Base-by-base conservation (phyloP, 2,113 vertebrate genomes). In the Rhynchopsitta pachyrhyncha region DNA sequence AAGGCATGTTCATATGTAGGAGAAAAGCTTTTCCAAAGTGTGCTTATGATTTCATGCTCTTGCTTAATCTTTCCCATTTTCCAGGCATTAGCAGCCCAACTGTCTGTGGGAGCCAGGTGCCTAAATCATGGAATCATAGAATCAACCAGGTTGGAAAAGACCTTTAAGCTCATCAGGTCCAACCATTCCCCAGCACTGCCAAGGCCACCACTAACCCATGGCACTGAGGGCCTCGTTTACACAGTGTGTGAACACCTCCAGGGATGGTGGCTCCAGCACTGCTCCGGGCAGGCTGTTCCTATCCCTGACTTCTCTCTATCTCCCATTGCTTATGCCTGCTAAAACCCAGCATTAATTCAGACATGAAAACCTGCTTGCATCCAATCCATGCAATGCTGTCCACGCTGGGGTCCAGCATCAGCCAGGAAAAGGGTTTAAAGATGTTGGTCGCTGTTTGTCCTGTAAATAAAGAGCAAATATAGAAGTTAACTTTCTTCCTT, bases 1-100 rank as follows among this genome's bases (percentile, higher is more conserved):
- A 1, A 33, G 41, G 2, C 6, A 1, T 1, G 12, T 24, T 5
- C 13, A 8, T 5, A 28, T 35, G 33, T 0, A 2, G 35, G 11
- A 8, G 23, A 33, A 63, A 66, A 46, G 16, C 6, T 79, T 55
- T 27, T 4, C 22, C 41, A 13, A 74, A 57, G 33, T 2, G 4
- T 18, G 3, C 13, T 23, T 7, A 27, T 1, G 8, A 19, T 42
- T 85, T 25, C 5, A 2, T 3, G 14, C 57, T 50, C 25, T 10
- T 7, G 7, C 17, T 73, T 10, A 16, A 33, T 33, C 49, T 49
- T 64, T 39, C 53, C 59, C 1, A 0, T 53, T 60, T 28, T 33
- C 62, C 50, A 31, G 71, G 66, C 1, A 0, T 60, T 94, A 46
- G 1, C 15, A 55, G 59, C 17, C 49, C 6, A 1, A 9, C 2